phyloP scores from a whole-genome alignment of 2,113 vertebrate genomes.

The Thymallus thymallus region DNA sequence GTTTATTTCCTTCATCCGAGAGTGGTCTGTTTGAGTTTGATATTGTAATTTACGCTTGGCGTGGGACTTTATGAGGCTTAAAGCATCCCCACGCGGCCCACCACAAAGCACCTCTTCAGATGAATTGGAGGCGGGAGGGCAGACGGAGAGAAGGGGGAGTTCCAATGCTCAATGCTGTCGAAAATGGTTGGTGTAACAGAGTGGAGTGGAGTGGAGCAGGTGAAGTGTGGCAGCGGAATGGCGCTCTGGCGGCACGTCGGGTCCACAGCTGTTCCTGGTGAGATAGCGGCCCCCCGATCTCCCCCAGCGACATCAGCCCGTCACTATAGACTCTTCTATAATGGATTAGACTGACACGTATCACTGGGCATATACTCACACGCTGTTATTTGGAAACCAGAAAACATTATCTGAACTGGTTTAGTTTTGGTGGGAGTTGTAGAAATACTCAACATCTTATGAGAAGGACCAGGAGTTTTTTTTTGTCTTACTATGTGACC shows the following conservation, averaged over 20 bases:
- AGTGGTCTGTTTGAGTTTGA: constrained; percentile 57
- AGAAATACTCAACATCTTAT: not conserved
- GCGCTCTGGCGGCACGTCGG: constrained; percentile 15
- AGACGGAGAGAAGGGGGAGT: not conserved
- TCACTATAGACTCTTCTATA: not conserved
- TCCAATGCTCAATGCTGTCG: not conserved
- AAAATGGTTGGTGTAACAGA: constrained; percentile 14
- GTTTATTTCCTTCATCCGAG: constrained; percentile 38
- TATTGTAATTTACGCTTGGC: constrained; percentile 60
- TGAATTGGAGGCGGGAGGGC: constrained; percentile 5
- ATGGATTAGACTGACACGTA: constrained; percentile 11
- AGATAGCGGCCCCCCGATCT: constrained; percentile 25
- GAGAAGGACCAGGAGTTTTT: too few species aligned
- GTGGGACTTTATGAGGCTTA: constrained; percentile 41
- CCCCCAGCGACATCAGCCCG: constrained; percentile 6
- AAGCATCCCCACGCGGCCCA: constrained; percentile 19
- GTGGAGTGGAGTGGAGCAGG: constrained; percentile 30
- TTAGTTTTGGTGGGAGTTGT: not conserved
- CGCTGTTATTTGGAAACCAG: not conserved
- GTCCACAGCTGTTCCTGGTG: constrained; percentile 35
- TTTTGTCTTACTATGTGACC: not conserved
- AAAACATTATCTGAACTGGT: not conserved
- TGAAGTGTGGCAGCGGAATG: constrained; percentile 38
- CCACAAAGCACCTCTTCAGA: constrained; percentile 31
- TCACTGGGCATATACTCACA: not conserved